Evolutionary conservation across 2,888 invertebrate genomes (phyloP), one percentile per base, ranked within the genome.

Genomic region (Odontothrips loti): DNA sequence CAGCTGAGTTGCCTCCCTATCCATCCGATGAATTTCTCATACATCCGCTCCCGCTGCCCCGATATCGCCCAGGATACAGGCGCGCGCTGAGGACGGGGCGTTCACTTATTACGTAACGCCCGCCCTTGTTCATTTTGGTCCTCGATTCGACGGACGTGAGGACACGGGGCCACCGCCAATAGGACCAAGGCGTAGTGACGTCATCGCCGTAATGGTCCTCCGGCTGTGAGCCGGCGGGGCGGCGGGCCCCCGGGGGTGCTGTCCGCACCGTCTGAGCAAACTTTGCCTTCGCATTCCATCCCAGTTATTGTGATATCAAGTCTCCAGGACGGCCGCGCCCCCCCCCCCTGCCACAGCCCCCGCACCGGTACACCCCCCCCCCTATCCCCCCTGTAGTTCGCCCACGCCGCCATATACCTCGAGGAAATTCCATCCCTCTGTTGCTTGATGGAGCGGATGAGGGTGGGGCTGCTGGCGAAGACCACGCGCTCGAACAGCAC

Each of bases 1-100:
- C 68, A 68, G 68, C 23, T 68, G 68, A n/a, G 68, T 75, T 23
- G 68, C 12, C 68, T 23, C 27, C 27, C 23, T 27, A 75, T 23
- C 68, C 68, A 23, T 27, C 68, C 68, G 68, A 75, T 75, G 68
- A 75, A 75, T 75, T 75, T 75, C 68, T 75, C 17, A 58, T 75
- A 27, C 58, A 20, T 58, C 58, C 51, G 51, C 34, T 43, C 34
- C 3, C 34, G 34, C 20, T n/a, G 6, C n/a, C 20, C 58, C 58
- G 58, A 58, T 58, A 58, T 58, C 58, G 58, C 20, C 15, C 6
- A 58, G 4, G 58, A 58, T 15, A 15, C 2, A n/a, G 20, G 51
- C 51, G 51, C 51, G 58, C 17, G 17, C 15, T 17, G 58, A 8
- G 51, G n/a, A n/a, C 6, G 58, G 58, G 58, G n/a, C 17, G 58